Evolutionary conservation across 2,888 invertebrate genomes (phyloP).

Genomic region (Megamerina dolium): DNA sequence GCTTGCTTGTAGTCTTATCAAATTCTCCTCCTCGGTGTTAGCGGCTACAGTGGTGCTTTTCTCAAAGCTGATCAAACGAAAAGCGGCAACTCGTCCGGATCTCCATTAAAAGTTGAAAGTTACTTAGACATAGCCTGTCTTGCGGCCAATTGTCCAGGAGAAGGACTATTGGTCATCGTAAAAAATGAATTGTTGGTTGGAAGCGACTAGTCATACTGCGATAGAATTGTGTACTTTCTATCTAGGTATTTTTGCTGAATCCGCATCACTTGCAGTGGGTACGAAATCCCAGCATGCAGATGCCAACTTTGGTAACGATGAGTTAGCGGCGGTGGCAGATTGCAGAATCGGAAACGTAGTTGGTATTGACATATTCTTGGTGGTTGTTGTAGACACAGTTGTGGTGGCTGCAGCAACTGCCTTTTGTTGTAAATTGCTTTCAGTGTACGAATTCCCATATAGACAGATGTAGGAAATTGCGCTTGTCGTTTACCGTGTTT

Average conservation of each 20-base stretch:
- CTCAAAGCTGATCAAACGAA: conserved; percentile 1
- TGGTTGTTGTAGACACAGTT: too few relatives aligned
- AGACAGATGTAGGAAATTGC: too few relatives aligned
- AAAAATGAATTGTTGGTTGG: background rate
- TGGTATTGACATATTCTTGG: too few relatives aligned
- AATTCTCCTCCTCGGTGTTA: background rate
- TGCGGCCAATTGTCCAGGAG: background rate
- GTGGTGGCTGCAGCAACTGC: too few relatives aligned
- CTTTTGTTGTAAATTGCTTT: too few relatives aligned
- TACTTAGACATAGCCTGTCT: conserved; percentile 1
- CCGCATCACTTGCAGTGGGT: background rate
- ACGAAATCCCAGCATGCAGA: conserved; percentile 2
- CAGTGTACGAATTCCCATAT: too few relatives aligned
- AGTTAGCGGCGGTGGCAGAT: conserved; percentile 2
- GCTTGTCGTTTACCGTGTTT: too few relatives aligned
- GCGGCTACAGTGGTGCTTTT: background rate
- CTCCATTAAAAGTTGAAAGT: background rate
- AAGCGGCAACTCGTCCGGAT: too few relatives aligned
- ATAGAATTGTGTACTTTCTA: background rate
- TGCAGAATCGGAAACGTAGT: background rate
- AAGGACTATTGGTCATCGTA: background rate
- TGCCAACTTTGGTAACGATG: too few relatives aligned
- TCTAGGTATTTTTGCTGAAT: background rate
- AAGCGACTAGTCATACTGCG: background rate
- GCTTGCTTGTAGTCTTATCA: background rate